These are phyloP conservation scores for Ophion ellenae DNA, from an alignment of 2,888 invertebrate species.

Conservation along the genomic window DNA sequence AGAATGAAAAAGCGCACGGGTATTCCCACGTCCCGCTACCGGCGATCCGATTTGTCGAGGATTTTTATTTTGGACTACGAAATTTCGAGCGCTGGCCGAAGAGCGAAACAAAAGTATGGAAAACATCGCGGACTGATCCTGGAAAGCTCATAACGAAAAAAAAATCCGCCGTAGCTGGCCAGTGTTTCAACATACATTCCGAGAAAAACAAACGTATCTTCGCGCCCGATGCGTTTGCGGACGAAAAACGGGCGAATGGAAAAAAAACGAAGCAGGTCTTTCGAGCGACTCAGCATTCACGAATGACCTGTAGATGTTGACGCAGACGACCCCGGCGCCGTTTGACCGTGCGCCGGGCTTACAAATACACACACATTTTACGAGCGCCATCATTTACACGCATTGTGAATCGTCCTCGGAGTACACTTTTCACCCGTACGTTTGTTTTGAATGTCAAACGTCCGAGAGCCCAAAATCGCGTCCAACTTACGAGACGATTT, in stretches of 20 bases:
- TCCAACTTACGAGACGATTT: too few relatives aligned
- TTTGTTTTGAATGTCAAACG: too few relatives aligned
- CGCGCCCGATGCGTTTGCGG: background rate
- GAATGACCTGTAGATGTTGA: constrained; percentile 49
- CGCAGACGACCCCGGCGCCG: constrained; percentile 1
- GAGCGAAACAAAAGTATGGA: constrained; percentile 8
- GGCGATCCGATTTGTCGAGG: constrained; percentile 34
- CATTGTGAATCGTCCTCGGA: background rate
- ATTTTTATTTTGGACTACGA: constrained; percentile 3
- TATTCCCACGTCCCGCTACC: constrained; percentile 37
- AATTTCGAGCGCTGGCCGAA: background rate
- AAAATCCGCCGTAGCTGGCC: too few relatives aligned
- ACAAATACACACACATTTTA: background rate
- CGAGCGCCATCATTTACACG: constrained; percentile 1
- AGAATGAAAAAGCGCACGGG: constrained; percentile 53
- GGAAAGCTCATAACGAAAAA: constrained; percentile 28
- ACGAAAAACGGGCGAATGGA: background rate
- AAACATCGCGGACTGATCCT: constrained; percentile 15
- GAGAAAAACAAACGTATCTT: background rate
- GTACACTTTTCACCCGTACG: background rate
- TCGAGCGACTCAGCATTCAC: background rate
- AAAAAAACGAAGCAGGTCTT: constrained; percentile 10
- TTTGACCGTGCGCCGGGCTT: background rate
- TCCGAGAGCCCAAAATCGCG: too few relatives aligned
- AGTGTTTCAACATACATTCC: too few relatives aligned